Percentiles rank a stretch among this genome's conserved stretches.
phyloP scores from a whole-genome alignment of 2,113 vertebrate species.

The Terrapene triunguis region DNA sequence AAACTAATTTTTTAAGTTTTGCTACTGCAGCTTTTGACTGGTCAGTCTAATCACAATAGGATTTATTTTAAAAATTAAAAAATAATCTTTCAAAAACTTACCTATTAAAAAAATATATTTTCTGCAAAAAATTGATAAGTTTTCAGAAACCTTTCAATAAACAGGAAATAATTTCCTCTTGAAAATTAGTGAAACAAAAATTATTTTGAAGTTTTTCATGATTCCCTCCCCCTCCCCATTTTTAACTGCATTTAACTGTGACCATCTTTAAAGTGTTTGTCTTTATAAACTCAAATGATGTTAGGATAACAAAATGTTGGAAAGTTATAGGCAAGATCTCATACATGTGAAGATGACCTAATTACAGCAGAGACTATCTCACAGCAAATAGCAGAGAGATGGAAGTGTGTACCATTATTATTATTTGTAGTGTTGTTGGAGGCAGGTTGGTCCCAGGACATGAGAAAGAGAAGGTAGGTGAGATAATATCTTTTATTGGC shows the following conservation, averaged over 20 bases:
- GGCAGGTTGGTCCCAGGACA: too few species aligned
- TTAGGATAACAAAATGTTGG: neutral
- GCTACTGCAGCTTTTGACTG: neutral
- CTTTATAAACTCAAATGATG: neutral
- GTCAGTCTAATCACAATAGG: too few species aligned
- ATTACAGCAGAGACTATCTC: too few species aligned
- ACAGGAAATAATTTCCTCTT: neutral
- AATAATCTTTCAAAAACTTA: neutral
- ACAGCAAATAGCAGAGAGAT: too few species aligned
- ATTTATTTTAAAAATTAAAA: conserved; percentile 6
- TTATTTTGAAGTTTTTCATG: neutral
- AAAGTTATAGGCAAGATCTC: too few species aligned
- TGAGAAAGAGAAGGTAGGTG: too few species aligned
- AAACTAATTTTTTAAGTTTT: neutral
- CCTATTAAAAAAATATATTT: neutral
- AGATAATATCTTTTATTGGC: too few species aligned
- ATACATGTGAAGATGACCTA: too few species aligned
- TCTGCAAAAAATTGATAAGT: neutral
- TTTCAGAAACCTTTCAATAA: neutral
- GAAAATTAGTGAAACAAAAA: neutral
- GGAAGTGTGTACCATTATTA: too few species aligned
- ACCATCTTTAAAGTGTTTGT: too few species aligned
- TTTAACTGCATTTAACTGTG: too few species aligned
- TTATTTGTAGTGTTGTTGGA: too few species aligned
- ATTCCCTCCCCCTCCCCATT: neutral